phyloP scores from a whole-genome alignment of 2,888 invertebrate genomes.

The Chalcis sispes region DNA sequence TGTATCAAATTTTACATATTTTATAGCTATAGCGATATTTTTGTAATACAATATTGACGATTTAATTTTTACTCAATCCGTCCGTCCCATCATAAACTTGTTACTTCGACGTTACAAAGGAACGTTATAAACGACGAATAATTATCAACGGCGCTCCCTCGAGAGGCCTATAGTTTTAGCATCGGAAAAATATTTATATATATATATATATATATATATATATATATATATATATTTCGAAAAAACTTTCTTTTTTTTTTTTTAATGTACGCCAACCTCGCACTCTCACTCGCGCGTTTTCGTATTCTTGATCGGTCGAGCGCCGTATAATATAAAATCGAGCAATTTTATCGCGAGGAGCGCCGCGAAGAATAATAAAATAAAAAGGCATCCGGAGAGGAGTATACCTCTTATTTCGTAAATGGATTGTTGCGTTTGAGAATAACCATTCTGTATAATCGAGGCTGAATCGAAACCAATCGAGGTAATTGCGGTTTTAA shows the following conservation, averaged over 20 bases:
- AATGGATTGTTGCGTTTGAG: conserved; percentile 37
- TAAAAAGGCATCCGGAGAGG: too few relatives aligned
- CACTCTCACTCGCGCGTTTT: too few relatives aligned
- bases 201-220: conserved; percentile 10
- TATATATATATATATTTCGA: background rate
- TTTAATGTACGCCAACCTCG: background rate
- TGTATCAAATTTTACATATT: too few relatives aligned
- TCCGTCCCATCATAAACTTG: too few relatives aligned
- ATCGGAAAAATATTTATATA: background rate
- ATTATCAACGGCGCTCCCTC: too few relatives aligned
- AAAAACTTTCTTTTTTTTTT: background rate
- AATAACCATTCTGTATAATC: conserved; percentile 39
- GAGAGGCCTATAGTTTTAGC: background rate
- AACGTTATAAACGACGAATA: too few relatives aligned
- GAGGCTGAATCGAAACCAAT: conserved; percentile 34
- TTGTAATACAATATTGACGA: too few relatives aligned
- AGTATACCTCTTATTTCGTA: conserved; percentile 15
- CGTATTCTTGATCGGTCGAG: too few relatives aligned
- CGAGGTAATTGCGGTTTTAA: conserved; percentile 35
- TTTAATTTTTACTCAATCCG: too few relatives aligned
- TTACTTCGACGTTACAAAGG: too few relatives aligned
- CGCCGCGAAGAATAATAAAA: conserved; percentile 14
- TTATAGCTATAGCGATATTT: too few relatives aligned
- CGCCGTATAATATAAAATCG: too few relatives aligned
- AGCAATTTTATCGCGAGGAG: conserved; percentile 11